A percentile compares a stretch with the other conserved stretches of the same genome.
phyloP scores from a whole-genome alignment of 2,888 invertebrate genomes.

The Ichneumoninae sp. region DNA sequence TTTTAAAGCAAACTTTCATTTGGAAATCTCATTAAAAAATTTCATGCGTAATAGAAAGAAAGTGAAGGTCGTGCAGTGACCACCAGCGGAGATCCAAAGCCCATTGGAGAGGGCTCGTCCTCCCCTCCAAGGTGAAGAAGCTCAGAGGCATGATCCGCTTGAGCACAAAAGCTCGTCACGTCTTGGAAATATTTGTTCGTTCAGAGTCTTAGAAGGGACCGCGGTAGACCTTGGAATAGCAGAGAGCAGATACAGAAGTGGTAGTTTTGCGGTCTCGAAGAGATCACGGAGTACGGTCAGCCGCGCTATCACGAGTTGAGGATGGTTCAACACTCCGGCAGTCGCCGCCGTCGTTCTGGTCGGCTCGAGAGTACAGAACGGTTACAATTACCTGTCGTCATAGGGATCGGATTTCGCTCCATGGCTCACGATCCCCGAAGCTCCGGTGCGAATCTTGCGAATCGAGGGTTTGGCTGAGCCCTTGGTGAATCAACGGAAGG shows the following conservation, averaged over 20 bases:
- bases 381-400: conserved; percentile 61
- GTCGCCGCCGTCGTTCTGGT: conserved; percentile 39
- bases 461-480: conserved; percentile 39
- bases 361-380: conserved; percentile 36
- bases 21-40: too few species aligned
- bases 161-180: conserved; percentile 38
- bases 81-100: background rate
- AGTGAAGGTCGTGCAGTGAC: background rate
- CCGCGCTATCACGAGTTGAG: conserved; percentile 60
- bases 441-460: conserved; percentile 31
- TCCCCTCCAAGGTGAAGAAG: background rate
- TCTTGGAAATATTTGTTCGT: conserved; percentile 54
- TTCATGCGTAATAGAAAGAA: background rate
- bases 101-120: conserved; percentile 15
- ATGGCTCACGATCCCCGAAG: conserved; percentile 3
- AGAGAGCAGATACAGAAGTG: conserved; percentile 36
- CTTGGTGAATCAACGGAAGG: conserved; percentile 27
- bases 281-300: conserved; percentile 45
- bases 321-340: conserved; percentile 60
- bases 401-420: conserved; percentile 53
- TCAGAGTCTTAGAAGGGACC: conserved; percentile 38
- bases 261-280: conserved; percentile 49
- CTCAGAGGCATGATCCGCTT: conserved; percentile 29
- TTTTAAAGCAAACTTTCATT: too few species aligned
- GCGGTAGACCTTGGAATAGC: conserved; percentile 7